Evolutionary conservation across 2,113 vertebrate species (phyloP).

Genomic region (Alectura lathami): DNA sequence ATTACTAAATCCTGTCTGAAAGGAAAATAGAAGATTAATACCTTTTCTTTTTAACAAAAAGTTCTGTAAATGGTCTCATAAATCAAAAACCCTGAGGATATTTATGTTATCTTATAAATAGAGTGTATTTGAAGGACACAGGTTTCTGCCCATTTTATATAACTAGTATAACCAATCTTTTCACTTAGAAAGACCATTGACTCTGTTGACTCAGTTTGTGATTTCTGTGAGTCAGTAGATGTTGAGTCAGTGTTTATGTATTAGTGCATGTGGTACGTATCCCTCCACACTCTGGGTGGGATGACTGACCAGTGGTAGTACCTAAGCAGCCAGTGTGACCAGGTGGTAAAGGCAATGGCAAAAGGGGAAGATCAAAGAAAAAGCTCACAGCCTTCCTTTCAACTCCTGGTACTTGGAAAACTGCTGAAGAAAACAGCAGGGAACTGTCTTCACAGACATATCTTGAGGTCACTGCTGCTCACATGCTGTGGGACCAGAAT

Average conservation of each 20-base stretch:
- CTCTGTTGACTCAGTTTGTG: background rate
- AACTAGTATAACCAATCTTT: background rate
- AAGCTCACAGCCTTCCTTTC: background rate
- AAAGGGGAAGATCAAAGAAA: background rate
- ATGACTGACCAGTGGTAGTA: background rate
- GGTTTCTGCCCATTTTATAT: background rate
- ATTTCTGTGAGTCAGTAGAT: background rate
- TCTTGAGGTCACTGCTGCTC: background rate
- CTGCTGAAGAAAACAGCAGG: background rate
- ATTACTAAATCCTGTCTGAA: background rate
- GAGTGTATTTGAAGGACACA: background rate
- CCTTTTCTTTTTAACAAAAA: background rate
- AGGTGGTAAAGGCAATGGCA: background rate
- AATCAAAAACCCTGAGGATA: background rate
- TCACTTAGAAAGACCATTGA: background rate
- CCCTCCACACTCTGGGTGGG: background rate
- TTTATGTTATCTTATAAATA: background rate
- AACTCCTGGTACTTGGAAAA: background rate
- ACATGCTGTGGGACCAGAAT: rapidly evolving
- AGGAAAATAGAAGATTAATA: background rate
- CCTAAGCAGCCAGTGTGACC: background rate
- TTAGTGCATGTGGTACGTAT: background rate
- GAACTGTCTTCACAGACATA: background rate
- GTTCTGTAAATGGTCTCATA: background rate
- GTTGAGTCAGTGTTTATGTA: background rate